phyloP scores from a whole-genome alignment of 2,888 invertebrate genomes.

The Agrotis ipsilon region DNA sequence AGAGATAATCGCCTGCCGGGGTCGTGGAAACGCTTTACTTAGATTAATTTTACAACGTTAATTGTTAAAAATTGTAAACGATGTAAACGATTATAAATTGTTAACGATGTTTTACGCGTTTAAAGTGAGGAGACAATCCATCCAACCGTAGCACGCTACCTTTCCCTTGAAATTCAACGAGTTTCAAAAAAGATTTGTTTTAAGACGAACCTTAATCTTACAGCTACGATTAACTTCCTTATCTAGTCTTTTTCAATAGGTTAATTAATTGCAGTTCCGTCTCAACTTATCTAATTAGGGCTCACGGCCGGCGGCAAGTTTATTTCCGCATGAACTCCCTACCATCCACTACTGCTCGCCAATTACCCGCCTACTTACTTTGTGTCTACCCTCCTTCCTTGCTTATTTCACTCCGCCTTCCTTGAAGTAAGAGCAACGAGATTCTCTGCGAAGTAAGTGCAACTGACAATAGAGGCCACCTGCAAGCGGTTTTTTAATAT shows the following conservation, averaged over 20 bases:
- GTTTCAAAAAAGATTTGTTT: slow-evolving; percentile 12
- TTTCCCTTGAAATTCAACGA: neutral
- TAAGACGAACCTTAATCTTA: slow-evolving; percentile 17
- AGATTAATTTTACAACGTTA: no score
- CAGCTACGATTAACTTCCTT: slow-evolving; percentile 34
- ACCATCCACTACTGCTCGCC: slow-evolving; percentile 73
- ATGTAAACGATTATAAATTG: no score
- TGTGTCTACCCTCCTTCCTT: slow-evolving; percentile 55
- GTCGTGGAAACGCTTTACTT: no score
- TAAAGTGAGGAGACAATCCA: no score
- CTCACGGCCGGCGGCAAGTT: slow-evolving; percentile 70
- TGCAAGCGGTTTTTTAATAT: slow-evolving; percentile 45
- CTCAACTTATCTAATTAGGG: slow-evolving; percentile 72
- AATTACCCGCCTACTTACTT: slow-evolving; percentile 75
- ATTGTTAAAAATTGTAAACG: no score
- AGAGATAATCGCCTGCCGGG: no score
- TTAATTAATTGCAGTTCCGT: slow-evolving; percentile 74
- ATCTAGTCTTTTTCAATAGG: slow-evolving; percentile 51
- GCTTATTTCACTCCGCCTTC: slow-evolving; percentile 65
- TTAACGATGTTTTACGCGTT: no score
- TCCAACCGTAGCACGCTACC: no score
- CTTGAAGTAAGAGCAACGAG: slow-evolving; percentile 67
- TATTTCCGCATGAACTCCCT: slow-evolving; percentile 75
- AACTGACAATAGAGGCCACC: slow-evolving; percentile 57
- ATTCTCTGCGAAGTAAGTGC: slow-evolving; percentile 66